Conservation (phyloP, 30 jellyfish, hydroid and myxozoan species). For the Mastigias papua region DNA sequence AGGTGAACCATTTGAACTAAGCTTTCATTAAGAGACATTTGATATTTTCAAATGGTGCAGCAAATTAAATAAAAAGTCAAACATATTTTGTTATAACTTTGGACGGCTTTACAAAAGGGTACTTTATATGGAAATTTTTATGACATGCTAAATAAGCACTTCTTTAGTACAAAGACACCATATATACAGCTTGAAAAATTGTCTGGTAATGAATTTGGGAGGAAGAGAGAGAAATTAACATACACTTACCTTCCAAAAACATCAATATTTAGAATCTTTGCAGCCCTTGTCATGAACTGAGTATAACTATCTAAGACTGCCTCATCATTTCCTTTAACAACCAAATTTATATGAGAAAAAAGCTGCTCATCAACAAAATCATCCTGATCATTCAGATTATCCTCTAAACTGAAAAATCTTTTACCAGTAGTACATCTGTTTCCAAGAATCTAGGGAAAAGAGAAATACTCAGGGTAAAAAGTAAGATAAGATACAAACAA, state of each 20-base stretch:
- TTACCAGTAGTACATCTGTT: not conserved
- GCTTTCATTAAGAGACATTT: too few species aligned
- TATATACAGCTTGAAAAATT: too few species aligned
- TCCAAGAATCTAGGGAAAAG: not conserved
- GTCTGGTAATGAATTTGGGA: not conserved
- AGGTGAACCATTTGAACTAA: too few species aligned
- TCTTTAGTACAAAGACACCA: too few species aligned
- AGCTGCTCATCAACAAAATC: conserved; percentile 48
- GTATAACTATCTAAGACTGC: conserved; percentile 97
- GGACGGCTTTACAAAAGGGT: too few species aligned
- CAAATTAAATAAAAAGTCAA: too few species aligned
- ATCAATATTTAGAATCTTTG: conserved; percentile 79
- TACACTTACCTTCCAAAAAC: conserved; percentile 75
- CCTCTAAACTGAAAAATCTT: not conserved
- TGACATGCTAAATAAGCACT: too few species aligned
- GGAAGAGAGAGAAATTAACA: not conserved
- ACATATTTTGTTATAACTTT: too few species aligned
- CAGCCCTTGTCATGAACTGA: conserved; percentile 95
- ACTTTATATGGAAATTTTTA: too few species aligned
- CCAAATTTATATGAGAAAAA: conserved; percentile 65
- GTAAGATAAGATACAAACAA: too few species aligned
- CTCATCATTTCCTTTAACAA: conserved; percentile 93
- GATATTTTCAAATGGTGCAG: too few species aligned
- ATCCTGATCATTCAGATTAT: conserved; percentile 24
- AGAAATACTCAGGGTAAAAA: not conserved